Conservation (phyloP, 2,113 vertebrate species). For the Enhydra lutris region DNA sequence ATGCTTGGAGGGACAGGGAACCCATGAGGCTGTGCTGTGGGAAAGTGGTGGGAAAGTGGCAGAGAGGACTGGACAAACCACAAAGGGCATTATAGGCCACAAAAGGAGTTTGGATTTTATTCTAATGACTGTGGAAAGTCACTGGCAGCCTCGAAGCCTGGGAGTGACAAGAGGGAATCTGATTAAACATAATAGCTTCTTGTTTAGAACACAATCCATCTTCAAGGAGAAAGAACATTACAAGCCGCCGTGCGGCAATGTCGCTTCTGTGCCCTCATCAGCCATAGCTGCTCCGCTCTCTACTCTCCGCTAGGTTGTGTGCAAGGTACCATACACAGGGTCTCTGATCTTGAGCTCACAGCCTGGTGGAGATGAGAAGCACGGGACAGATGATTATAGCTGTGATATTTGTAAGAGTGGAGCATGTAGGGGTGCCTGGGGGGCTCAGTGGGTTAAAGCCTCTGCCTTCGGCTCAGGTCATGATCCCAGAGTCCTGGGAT, state of each 20-base stretch:
- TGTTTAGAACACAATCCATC: not conserved
- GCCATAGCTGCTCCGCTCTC: not conserved
- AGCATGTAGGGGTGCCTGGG: not conserved
- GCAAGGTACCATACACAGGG: not conserved
- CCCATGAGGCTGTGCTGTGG: not conserved
- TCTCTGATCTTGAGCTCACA: not conserved
- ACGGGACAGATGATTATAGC: not conserved
- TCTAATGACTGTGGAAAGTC: not conserved
- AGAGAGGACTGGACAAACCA: not conserved
- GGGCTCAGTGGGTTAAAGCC: too few relatives aligned
- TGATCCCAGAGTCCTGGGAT: too few relatives aligned
- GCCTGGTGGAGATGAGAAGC: not conserved
- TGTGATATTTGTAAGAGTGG: not conserved
- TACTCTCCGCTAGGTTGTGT: not conserved
- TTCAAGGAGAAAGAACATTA: not conserved
- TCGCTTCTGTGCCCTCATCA: not conserved
- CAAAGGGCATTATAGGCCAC: not conserved
- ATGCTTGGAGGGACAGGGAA: not conserved
- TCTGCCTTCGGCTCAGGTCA: too few relatives aligned
- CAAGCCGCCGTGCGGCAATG: not conserved
- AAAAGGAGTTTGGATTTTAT: not conserved
- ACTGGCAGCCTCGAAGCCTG: not conserved
- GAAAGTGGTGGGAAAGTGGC: not conserved
- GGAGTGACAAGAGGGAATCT: not conserved
- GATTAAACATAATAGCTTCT: not conserved